Evolutionary conservation across 2,113 vertebrate genomes (phyloP).

Genomic region (Brachyhypopomus gauderio): DNA sequence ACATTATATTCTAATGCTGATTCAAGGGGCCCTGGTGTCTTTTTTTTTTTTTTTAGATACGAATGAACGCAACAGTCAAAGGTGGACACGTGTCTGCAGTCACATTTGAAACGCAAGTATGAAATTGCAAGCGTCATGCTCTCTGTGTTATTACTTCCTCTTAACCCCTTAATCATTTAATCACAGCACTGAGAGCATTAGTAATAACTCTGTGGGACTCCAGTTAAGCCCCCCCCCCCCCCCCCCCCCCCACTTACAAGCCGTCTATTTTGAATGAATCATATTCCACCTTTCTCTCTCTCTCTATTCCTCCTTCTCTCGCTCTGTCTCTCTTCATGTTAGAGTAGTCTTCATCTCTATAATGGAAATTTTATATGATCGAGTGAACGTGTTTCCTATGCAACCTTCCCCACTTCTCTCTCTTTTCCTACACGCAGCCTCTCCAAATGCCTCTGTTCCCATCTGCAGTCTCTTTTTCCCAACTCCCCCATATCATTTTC

Average conservation of each 20-base stretch:
- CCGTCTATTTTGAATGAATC: slow-evolving; percentile 21
- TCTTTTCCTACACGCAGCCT: not conserved
- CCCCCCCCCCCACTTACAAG: slow-evolving; percentile 8
- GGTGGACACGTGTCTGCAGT: not conserved
- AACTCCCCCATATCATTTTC: not conserved
- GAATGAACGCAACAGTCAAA: not conserved
- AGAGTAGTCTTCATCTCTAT: not conserved
- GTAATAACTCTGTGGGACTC: not conserved
- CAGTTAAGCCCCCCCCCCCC: not conserved
- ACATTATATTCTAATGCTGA: not conserved
- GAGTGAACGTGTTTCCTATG: not conserved
- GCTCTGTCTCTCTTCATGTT: not conserved
- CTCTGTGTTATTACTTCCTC: not conserved
- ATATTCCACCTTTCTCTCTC: slow-evolving; percentile 1
- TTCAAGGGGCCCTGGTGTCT: not conserved
- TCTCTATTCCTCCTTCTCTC: not conserved
- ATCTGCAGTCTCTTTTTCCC: not conserved
- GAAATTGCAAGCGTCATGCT: not conserved
- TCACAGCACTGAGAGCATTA: not conserved
- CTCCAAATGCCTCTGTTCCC: not conserved
- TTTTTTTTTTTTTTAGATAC: not conserved
- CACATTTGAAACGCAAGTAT: slow-evolving; percentile 7
- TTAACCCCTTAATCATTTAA: slow-evolving; percentile 32
- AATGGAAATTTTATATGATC: slow-evolving; percentile 14
- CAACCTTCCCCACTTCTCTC: slow-evolving; percentile 1